Percentiles rank a stretch among this genome's conserved stretches.
Conservation (phyloP, 1,140 invertebrate genomes). For the Hyles euphorbiae region DNA sequence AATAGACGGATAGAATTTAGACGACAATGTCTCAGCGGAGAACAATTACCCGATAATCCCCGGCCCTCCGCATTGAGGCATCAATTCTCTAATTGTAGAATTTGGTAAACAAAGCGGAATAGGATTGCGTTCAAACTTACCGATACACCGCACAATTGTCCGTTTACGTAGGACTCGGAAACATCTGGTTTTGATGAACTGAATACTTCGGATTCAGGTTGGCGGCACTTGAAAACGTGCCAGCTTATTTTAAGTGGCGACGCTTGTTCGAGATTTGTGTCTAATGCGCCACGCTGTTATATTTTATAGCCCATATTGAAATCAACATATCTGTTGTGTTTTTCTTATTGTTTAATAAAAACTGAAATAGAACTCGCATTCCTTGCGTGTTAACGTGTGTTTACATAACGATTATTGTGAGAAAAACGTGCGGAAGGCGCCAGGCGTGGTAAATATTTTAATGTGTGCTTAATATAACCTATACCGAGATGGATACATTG, state of each 20-base stretch:
- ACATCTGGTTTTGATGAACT: slow-evolving; percentile 71
- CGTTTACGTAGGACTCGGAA: slow-evolving; percentile 53
- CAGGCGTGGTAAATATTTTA: too few relatives aligned
- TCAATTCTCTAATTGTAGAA: slow-evolving; percentile 6
- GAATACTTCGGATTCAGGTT: slow-evolving; percentile 68
- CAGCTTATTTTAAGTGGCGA: slow-evolving; percentile 72
- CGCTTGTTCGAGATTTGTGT: slow-evolving; percentile 63
- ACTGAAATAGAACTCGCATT: background rate
- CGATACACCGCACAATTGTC: slow-evolving; percentile 26
- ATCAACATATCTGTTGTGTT: slow-evolving; percentile 28
- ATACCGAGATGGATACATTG: too few relatives aligned
- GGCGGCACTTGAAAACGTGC: slow-evolving; percentile 68
- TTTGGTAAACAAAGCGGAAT: slow-evolving; percentile 30
- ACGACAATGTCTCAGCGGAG: too few relatives aligned
- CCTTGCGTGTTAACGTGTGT: too few relatives aligned
- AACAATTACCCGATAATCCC: too few relatives aligned
- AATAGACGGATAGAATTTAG: too few relatives aligned
- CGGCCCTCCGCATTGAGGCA: too few relatives aligned
- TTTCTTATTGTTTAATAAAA: slow-evolving; percentile 16
- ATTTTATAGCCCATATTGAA: slow-evolving; percentile 47
- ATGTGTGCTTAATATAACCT: too few relatives aligned
- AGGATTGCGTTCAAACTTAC: slow-evolving; percentile 34
- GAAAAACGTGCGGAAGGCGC: too few relatives aligned
- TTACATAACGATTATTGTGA: too few relatives aligned
- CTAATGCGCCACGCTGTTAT: slow-evolving; percentile 42